phyloP scores from a whole-genome alignment of 2,888 invertebrate genomes.

The Xanthostigma xanthostigma region DNA sequence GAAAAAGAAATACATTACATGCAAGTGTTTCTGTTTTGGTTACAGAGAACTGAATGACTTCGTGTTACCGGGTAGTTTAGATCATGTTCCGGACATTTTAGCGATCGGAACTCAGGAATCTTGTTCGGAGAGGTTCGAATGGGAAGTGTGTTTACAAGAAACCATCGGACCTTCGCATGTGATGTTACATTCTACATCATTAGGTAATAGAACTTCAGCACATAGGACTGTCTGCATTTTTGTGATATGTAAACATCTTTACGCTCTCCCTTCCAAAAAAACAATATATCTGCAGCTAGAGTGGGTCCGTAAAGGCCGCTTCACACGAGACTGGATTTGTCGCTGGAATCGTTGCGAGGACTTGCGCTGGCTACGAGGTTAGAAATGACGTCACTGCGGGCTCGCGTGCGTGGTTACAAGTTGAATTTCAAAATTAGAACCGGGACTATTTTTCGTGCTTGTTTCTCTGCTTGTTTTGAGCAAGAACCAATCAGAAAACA shows the following conservation, averaged over 20 bases:
- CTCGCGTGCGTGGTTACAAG: too few species aligned
- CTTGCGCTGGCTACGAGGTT: too few species aligned
- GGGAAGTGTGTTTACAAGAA: conserved; percentile 85
- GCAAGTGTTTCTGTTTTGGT: conserved; percentile 8
- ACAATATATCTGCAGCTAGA: neutral
- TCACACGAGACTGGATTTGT: too few species aligned
- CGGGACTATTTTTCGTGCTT: too few species aligned
- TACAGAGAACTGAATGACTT: conserved; percentile 75
- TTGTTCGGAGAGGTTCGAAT: conserved; percentile 70
- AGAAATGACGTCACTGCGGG: too few species aligned
- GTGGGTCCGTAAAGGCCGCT: too few species aligned
- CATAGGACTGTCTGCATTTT: neutral
- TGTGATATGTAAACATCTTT: too few species aligned
- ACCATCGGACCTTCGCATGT: conserved; percentile 88
- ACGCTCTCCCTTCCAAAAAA: neutral
- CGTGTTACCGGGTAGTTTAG: conserved; percentile 69
- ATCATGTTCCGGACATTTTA: conserved; percentile 80
- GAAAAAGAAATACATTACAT: neutral
- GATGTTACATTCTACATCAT: conserved; percentile 67
- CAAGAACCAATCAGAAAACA: too few species aligned
- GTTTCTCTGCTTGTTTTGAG: too few species aligned
- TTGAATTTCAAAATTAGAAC: too few species aligned
- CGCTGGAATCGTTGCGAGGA: too few species aligned
- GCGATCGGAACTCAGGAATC: conserved; percentile 91
- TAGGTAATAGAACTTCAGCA: conserved; percentile 38